Base-by-base conservation (phyloP, 2,797 vertebrate species). In the Sebastiscus tertius region DNA sequence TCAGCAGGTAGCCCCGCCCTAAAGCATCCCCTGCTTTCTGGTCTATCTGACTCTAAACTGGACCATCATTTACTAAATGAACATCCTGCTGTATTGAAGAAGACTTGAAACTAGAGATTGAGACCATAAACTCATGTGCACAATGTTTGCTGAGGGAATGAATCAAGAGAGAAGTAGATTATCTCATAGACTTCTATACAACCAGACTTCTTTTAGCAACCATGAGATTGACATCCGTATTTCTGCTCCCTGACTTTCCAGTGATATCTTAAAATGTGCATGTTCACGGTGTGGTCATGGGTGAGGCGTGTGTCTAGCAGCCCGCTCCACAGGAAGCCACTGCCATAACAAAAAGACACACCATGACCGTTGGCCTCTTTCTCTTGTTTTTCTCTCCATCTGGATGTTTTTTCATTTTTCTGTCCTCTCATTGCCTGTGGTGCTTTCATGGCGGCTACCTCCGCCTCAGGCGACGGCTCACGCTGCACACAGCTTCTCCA, bases 381-480 rank as follows among this genome's bases (percentile, higher is more conserved):
- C 33, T 16, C 52, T n/a, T 6, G 55, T 55, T 29, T n/a, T 33
- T 64, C 24, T 26, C 3, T 55, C 39, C 5, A 10, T 20, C 58
- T 60, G 11, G 34, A 54, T 79, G 66, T 60, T 75, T 58, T 20
- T 70, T 59, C 8, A 31, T 31, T 31, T 31, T 16, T 26, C 8
- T 33, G n/a, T 49, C 26, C 3, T 60, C 59, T 52, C 24, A 1
- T 33, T 3, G 67, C 85, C 85, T 31, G 46, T 20, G 72, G 69
- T 46, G 81, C 56, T 73, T 70, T 76, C 22, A 52, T 1, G 63
- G n/a, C 20, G 4, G 24, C 49, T 4, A 0, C 54, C 26, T 24
- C 26, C 12, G 81, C 54, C 26, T 24, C 26, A 9, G 81, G 76
- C 64, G 59, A 65, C 36, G 34, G 46, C 68, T 75, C 69, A 24